Evolutionary conservation across 2,888 invertebrate genomes (phyloP).

Genomic region (Campoplex capitator): DNA sequence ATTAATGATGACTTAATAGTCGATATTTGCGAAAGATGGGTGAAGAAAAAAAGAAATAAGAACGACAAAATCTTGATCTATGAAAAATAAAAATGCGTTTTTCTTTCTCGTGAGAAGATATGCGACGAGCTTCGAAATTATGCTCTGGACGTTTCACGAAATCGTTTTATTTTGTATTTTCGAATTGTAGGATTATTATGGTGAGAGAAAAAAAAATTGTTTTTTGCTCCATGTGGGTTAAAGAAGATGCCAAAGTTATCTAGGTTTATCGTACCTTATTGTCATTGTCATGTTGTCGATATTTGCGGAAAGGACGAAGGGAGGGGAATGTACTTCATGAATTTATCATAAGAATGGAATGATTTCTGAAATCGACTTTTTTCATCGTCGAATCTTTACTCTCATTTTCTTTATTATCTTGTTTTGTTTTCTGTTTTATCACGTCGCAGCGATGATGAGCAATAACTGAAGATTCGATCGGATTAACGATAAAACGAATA

Average conservation of each 20-base stretch:
- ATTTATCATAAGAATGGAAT: not conserved
- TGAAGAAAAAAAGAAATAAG: constrained; percentile 37
- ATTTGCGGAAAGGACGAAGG: not conserved
- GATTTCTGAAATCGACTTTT: not conserved
- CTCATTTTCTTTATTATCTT: not conserved
- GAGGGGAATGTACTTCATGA: constrained; percentile 34
- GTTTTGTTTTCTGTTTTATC: constrained; percentile 34
- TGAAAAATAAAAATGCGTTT: constrained; percentile 42
- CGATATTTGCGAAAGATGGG: constrained; percentile 52
- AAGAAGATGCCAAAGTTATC: constrained; percentile 84
- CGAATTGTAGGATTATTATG: constrained; percentile 49
- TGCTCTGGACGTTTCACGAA: constrained; percentile 66
- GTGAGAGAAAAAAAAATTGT: constrained; percentile 52
- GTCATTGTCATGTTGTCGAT: constrained; percentile 68
- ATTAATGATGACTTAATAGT: constrained; percentile 59
- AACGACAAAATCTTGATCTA: constrained; percentile 20
- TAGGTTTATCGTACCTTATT: constrained; percentile 82
- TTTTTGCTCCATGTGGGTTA: constrained; percentile 79
- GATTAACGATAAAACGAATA: constrained; percentile 1
- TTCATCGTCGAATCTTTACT: not conserved
- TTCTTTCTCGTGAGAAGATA: constrained; percentile 7
- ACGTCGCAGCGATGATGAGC: constrained; percentile 38
- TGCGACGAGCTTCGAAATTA: constrained; percentile 22
- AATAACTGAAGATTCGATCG: constrained; percentile 46
- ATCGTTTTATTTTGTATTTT: constrained; percentile 41